Evolutionary conservation across 2,797 vertebrate genomes (phyloP), one percentile per base, ranked within the genome.

Genomic region (Harpagifer antarcticus): DNA sequence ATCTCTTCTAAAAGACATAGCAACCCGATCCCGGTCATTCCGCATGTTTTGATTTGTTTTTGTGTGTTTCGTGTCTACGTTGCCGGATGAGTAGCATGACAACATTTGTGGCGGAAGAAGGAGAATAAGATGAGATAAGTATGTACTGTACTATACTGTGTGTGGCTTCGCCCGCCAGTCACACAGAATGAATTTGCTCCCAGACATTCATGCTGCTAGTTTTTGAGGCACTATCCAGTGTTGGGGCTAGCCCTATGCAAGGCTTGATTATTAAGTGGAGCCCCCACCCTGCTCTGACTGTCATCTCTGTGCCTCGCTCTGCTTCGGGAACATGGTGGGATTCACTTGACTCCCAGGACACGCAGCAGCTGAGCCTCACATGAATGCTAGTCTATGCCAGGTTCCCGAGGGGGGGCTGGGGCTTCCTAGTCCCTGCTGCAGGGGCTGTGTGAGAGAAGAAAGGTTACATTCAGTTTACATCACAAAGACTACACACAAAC

Each of bases 401-500:
- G 72, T 88, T 79, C 86, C 58, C 60, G 58, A 70, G 31, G 52
- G 63, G 37, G 75, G 73, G 68, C 7, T 37, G 68, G 89, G 89
- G 90, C 84, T 89, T 89, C 90, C 84, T 44, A 64, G 81, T 82
- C 88, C 66, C 55, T 66, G 55, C 88, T 90, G 93, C 90, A 91
- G 88, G 89, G 89, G 88, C 88, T 89, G 76, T 78, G 87, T 76
- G 76, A 89, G 88, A 88, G 86, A 87, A 91, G 90, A 92, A 90
- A 88, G 92, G 91, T 92, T 92, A 88, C 92, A 92, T 93, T 93
- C 89, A 93, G 91, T 93, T 93, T 92, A 93, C 92, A 93, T 93
- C 92, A 93, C 91, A 91, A 93, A 92, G 84, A 86, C 86, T 44
- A 72, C 61, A 84, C 53, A 52, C 81, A 71, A 75, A 73, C 84